Evolutionary conservation across 2,888 invertebrate species (phyloP).

Genomic region (Hyposoter dolosus): DNA sequence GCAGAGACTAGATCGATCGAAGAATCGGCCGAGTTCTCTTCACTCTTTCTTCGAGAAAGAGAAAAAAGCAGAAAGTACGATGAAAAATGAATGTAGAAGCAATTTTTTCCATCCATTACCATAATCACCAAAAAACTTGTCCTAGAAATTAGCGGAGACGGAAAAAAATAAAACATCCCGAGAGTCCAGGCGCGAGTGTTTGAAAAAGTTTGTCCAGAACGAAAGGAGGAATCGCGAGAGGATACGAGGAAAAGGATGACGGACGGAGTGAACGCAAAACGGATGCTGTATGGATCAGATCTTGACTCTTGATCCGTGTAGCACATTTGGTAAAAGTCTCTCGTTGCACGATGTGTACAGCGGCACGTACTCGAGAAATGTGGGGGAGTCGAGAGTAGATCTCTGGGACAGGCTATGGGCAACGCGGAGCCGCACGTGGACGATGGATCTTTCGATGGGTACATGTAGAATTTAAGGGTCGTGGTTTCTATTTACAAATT

Average conservation of each 20-base stretch:
- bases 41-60: not conserved
- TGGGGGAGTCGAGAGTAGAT: constrained; percentile 17
- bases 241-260: constrained; percentile 5
- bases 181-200: not conserved
- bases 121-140: not conserved
- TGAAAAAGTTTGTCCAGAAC: not conserved
- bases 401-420: not conserved
- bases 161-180: not conserved
- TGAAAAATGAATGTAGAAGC: not conserved
- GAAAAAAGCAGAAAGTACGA: not conserved
- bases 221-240: not conserved
- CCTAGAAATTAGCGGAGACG: constrained; percentile 8
- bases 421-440: constrained; percentile 34
- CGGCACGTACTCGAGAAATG: constrained; percentile 2
- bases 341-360: not conserved
- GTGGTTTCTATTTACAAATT: constrained; percentile 63
- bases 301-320: constrained; percentile 20
- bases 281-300: constrained; percentile 46
- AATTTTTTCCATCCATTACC: not conserved
- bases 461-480: constrained; percentile 49
- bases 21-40: constrained; percentile 2
- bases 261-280: constrained; percentile 23
- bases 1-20: not conserved
- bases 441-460: constrained; percentile 56
- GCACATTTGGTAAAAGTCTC: not conserved